Conservation (phyloP, 2,797 vertebrate species). For the Rachycentron canadum region DNA sequence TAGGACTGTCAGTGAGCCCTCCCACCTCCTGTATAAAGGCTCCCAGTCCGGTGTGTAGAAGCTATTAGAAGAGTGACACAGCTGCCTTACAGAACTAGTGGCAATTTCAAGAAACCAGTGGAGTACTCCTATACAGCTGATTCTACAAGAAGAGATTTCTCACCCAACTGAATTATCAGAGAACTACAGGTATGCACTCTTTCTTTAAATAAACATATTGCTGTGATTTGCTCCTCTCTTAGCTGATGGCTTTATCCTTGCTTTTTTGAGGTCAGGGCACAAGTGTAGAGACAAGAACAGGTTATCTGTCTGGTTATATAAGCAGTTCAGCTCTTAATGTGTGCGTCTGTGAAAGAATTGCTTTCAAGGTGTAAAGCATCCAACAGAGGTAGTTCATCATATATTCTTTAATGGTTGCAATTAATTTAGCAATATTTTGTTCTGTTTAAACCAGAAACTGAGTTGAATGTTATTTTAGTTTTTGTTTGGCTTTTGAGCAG, state of each 20-base stretch:
- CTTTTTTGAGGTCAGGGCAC: slow-evolving; percentile 78
- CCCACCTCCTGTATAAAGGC: slow-evolving; percentile 86
- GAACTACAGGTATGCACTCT: slow-evolving; percentile 79
- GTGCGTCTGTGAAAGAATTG: slow-evolving; percentile 47
- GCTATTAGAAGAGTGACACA: slow-evolving; percentile 87
- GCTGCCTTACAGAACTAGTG: slow-evolving; percentile 81
- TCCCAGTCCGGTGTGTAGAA: slow-evolving; percentile 75
- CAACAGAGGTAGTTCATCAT: slow-evolving; percentile 15
- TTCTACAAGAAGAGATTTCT: slow-evolving; percentile 63
- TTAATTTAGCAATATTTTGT: slow-evolving; percentile 17
- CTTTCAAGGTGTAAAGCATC: slow-evolving; percentile 51
- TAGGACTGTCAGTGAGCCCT: slow-evolving; percentile 78
- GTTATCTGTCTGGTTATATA: slow-evolving; percentile 81
- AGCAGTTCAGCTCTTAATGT: slow-evolving; percentile 74
- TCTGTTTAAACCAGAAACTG: slow-evolving; percentile 10
- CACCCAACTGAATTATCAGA: slow-evolving; percentile 52
- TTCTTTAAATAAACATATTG: slow-evolving; percentile 26
- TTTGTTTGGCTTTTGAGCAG: slow-evolving; percentile 60
- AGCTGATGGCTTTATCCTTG: slow-evolving; percentile 74
- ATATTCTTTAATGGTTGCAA: slow-evolving; percentile 12
- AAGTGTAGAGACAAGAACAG: slow-evolving; percentile 76
- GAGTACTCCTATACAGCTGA: slow-evolving; percentile 80
- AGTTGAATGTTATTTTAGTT: slow-evolving; percentile 35
- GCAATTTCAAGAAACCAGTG: slow-evolving; percentile 81
- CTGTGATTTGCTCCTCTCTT: slow-evolving; percentile 49